Conservation (phyloP, 2,113 vertebrate genomes). For the Varanus salvator region DNA sequence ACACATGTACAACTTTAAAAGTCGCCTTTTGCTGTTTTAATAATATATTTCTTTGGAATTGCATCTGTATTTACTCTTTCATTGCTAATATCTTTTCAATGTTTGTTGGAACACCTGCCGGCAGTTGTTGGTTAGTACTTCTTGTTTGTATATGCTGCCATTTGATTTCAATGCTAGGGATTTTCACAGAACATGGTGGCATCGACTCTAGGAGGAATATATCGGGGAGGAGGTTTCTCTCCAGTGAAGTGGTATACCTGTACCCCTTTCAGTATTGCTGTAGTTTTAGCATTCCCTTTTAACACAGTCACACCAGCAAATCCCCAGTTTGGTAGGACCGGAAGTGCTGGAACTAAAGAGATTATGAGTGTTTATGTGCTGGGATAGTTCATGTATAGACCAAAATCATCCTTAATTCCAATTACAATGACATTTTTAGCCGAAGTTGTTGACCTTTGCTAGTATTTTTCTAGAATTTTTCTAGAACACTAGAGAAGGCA, state of each 20-base stretch:
- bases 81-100: background rate
- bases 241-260: background rate
- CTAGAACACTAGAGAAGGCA: background rate
- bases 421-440: background rate
- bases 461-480: background rate
- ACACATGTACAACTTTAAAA: background rate
- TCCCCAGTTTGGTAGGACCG: background rate
- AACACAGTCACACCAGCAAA: background rate
- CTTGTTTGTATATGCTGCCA: background rate
- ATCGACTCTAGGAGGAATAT: background rate
- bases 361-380: background rate
- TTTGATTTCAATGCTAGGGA: background rate
- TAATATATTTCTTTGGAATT: background rate
- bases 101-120: background rate
- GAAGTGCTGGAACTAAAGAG: background rate
- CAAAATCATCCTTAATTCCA: background rate
- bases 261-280: background rate
- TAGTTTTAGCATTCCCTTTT: background rate
- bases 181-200: background rate
- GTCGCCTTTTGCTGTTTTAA: background rate
- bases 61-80: background rate
- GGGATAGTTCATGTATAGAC: background rate
- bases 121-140: fast-evolving
- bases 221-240: background rate
- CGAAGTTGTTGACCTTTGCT: background rate